phyloP scores from a whole-genome alignment of 2,113 vertebrate species.

The Ailuropoda melanoleuca region DNA sequence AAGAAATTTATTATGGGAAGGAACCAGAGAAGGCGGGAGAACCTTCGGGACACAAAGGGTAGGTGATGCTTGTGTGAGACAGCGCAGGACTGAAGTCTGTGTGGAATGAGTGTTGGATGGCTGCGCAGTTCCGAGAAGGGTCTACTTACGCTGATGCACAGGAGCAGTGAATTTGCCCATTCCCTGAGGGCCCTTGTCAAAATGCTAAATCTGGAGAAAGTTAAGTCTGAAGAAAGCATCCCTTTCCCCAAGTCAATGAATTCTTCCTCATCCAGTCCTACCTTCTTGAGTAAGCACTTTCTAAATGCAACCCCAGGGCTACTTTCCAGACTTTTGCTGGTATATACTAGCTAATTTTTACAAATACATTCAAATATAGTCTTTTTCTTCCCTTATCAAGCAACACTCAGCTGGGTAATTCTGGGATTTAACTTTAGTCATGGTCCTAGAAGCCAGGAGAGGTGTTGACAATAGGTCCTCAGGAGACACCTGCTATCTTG shows the following conservation, averaged over 20 bases:
- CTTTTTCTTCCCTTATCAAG: not conserved
- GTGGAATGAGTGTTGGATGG: not conserved
- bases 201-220: not conserved
- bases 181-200: not conserved
- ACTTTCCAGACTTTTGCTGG: not conserved
- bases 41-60: not conserved
- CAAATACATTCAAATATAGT: not conserved
- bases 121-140: not conserved
- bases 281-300: not conserved
- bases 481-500: not conserved
- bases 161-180: not conserved
- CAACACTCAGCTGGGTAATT: not conserved
- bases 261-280: not conserved
- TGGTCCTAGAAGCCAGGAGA: not conserved
- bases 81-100: not conserved
- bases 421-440: not conserved
- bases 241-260: not conserved
- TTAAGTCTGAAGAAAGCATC: not conserved
- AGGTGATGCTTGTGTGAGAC: not conserved
- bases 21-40: not conserved
- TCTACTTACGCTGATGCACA: not conserved
- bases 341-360: not conserved
- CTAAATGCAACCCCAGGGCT: not conserved
- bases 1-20: not conserved
- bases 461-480: not conserved